Percentiles rank a stretch among this genome's conserved stretches.
These are phyloP conservation scores for Vollenhovia emeryi DNA, from an alignment of 1,140 invertebrate species.

Conservation along the genomic window DNA sequence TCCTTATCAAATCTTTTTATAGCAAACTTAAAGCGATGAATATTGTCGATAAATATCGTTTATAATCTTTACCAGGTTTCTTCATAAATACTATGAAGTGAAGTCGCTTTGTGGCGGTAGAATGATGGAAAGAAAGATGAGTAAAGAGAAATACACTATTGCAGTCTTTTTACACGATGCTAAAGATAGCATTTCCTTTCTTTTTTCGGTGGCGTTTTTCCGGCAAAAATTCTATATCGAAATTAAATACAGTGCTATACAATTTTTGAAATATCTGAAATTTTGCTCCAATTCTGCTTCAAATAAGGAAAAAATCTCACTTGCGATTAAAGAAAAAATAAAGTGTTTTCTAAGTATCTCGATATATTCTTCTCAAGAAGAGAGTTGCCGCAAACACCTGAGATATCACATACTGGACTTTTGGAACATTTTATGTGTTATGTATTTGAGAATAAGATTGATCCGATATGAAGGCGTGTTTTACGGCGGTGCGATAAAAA, in stretches of 20 bases:
- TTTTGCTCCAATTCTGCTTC: neutral
- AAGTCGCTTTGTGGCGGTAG: neutral
- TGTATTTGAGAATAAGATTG: neutral
- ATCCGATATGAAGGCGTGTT: neutral
- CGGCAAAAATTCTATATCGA: slow-evolving; percentile 67
- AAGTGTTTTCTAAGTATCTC: neutral
- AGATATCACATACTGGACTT: neutral
- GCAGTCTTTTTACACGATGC: slow-evolving; percentile 62
- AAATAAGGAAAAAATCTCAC: neutral
- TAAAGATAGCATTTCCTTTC: slow-evolving; percentile 84
- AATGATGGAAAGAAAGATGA: slow-evolving; percentile 1
- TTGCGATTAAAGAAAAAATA: neutral
- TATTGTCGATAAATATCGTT: slow-evolving; percentile 4
- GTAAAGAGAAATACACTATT: slow-evolving; percentile 46
- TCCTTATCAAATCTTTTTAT: neutral
- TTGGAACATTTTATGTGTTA: neutral
- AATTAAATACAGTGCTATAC: slow-evolving; percentile 54
- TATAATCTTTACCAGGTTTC: neutral
- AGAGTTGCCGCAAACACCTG: neutral
- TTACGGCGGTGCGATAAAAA: neutral
- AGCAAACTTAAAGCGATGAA: neutral
- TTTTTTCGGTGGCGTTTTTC: slow-evolving; percentile 74
- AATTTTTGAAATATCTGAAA: neutral
- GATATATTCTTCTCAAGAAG: neutral
- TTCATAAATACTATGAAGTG: neutral